Conservation (phyloP, 2,888 invertebrate genomes). For the Melangyna quadrimaculata region DNA sequence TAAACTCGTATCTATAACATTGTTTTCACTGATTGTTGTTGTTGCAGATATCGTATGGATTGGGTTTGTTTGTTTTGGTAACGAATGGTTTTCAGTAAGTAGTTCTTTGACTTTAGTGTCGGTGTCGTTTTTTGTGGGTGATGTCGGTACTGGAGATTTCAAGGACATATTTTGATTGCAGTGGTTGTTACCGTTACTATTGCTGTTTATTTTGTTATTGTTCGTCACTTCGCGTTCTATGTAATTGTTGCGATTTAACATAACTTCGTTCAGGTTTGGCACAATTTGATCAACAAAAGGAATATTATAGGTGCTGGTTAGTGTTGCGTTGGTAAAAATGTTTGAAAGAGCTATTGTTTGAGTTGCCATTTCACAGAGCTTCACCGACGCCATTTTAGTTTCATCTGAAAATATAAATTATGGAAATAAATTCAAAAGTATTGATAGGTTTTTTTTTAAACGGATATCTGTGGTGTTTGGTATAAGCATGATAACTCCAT, state of each 20-base stretch:
- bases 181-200: conserved; percentile 73
- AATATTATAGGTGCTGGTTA: conserved; percentile 77
- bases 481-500: too few relatives aligned
- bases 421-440: neutral
- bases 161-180: conserved; percentile 65
- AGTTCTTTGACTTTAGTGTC: conserved; percentile 36
- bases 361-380: conserved; percentile 81
- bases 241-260: conserved; percentile 55
- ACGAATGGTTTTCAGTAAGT: conserved; percentile 4
- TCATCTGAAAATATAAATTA: conserved; percentile 47
- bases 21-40: conserved; percentile 64
- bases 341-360: conserved; percentile 80
- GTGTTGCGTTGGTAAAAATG: conserved; percentile 79
- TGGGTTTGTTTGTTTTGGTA: conserved; percentile 58
- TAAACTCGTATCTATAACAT: conserved; percentile 76
- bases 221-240: conserved; percentile 77
- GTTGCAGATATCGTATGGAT: conserved; percentile 67
- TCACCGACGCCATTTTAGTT: conserved; percentile 76
- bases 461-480: too few relatives aligned
- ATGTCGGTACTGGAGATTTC: conserved; percentile 11
- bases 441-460: too few relatives aligned
- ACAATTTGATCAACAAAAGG: conserved; percentile 81
- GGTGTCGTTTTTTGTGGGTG: conserved; percentile 5
- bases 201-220: conserved; percentile 80
- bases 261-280: conserved; percentile 77